Conservation (phyloP, 2,888 invertebrate species). For the Mesochorus sp. region DNA sequence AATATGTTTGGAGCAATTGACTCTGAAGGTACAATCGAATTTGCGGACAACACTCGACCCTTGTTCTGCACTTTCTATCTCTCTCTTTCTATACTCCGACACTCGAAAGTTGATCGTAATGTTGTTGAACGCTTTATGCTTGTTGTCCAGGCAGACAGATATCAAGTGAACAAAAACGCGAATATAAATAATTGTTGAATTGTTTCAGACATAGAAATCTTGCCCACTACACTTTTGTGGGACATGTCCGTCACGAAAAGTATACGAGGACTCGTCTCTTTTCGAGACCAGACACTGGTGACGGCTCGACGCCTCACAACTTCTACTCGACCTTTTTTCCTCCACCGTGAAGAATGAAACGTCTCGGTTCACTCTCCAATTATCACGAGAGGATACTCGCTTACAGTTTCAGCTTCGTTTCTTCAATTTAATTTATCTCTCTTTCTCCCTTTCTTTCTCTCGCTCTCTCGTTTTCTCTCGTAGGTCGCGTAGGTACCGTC, state of each 20-base stretch:
- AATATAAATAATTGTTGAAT: too few species aligned
- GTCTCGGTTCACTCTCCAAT: slow-evolving; percentile 44
- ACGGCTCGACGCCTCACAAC: neutral
- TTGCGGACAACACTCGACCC: too few species aligned
- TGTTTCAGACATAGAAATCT: too few species aligned
- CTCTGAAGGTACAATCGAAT: too few species aligned
- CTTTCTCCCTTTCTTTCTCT: neutral
- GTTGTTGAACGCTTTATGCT: too few species aligned
- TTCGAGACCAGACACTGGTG: slow-evolving; percentile 40
- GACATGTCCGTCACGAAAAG: slow-evolving; percentile 24
- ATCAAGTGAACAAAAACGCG: too few species aligned
- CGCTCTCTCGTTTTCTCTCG: neutral
- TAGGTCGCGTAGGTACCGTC: neutral
- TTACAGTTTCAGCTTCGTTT: neutral
- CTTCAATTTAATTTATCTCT: neutral
- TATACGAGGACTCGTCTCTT: slow-evolving; percentile 23
- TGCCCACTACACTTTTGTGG: too few species aligned
- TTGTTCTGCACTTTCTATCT: too few species aligned
- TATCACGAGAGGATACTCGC: slow-evolving; percentile 43
- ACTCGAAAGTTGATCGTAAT: too few species aligned
- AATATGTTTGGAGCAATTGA: too few species aligned
- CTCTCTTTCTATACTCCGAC: too few species aligned
- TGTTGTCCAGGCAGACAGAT: too few species aligned
- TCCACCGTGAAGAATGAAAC: slow-evolving; percentile 6
- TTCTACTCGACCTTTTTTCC: slow-evolving; percentile 2